Evolutionary conservation across 2,797 vertebrate genomes (phyloP).

Genomic region (Lacerta agilis): DNA sequence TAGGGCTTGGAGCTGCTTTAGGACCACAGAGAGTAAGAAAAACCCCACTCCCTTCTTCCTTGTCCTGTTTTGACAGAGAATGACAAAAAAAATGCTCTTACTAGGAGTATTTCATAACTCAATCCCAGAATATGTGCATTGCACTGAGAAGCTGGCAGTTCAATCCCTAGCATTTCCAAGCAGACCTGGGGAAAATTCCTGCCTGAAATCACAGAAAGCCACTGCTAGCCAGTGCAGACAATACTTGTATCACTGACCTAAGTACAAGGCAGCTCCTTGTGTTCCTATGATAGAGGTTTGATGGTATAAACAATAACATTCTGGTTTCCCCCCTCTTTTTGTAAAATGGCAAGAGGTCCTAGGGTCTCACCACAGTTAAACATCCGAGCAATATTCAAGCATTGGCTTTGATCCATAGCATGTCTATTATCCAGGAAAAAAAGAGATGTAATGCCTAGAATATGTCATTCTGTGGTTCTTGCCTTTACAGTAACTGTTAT

Average conservation of each 20-base stretch:
- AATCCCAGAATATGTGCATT: not conserved
- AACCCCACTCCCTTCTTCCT: not conserved
- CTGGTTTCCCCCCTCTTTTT: not conserved
- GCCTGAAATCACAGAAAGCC: not conserved
- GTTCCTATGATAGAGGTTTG: not conserved
- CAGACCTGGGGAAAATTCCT: not conserved
- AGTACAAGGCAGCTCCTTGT: not conserved
- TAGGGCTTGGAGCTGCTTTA: not conserved
- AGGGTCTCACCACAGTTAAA: not conserved
- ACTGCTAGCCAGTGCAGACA: not conserved
- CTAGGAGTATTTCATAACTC: not conserved
- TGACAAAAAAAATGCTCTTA: not conserved
- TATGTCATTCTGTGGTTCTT: constrained; percentile 32
- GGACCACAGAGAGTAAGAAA: not conserved
- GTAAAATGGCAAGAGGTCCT: no score
- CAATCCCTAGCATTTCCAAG: not conserved
- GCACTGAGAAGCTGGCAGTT: not conserved
- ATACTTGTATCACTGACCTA: not conserved
- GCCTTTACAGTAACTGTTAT: constrained; percentile 36
- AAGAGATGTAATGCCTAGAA: constrained; percentile 6
- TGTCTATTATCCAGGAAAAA: not conserved
- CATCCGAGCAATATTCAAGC: not conserved
- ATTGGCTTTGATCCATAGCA: constrained; percentile 29
- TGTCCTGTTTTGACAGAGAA: not conserved
- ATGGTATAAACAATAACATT: not conserved